These are phyloP conservation scores for Ostrea denselamellosa DNA, from an alignment of 1,140 invertebrate genomes.

Conservation along the genomic window DNA sequence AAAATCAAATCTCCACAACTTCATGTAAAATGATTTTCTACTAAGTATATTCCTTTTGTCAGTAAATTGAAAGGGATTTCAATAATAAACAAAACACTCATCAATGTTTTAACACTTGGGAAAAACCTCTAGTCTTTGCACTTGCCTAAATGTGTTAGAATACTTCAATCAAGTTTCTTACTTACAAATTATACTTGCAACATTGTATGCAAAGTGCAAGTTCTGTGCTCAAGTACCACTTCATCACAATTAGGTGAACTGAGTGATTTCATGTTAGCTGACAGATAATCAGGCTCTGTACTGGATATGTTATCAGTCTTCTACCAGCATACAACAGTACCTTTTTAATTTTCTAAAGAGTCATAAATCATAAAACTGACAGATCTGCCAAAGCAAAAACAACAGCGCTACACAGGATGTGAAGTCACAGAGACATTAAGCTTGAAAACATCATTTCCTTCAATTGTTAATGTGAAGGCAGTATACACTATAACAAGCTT, in stretches of 20 bases:
- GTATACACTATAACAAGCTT: too few relatives aligned
- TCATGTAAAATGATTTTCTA: not conserved
- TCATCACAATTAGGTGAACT: not conserved
- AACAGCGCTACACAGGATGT: not conserved
- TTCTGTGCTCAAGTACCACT: not conserved
- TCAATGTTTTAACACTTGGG: too few relatives aligned
- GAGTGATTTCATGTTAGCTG: not conserved
- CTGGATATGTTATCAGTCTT: not conserved
- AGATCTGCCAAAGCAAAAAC: slow-evolving; percentile 1
- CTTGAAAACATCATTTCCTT: too few relatives aligned
- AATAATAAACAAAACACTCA: not conserved
- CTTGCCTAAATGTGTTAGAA: not conserved
- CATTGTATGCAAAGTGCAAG: not conserved
- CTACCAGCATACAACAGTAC: not conserved
- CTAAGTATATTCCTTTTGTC: not conserved
- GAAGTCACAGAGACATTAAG: too few relatives aligned
- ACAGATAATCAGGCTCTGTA: not conserved
- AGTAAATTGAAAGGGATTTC: not conserved
- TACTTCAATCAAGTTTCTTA: slow-evolving; percentile 7
- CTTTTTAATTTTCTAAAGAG: slow-evolving; percentile 32
- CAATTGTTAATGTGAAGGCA: too few relatives aligned
- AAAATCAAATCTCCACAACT: not conserved
- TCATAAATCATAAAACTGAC: not conserved
- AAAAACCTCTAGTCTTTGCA: too few relatives aligned
- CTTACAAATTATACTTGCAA: not conserved